Conservation (phyloP, 1,140 invertebrate genomes). For the Hetaerina americana region DNA sequence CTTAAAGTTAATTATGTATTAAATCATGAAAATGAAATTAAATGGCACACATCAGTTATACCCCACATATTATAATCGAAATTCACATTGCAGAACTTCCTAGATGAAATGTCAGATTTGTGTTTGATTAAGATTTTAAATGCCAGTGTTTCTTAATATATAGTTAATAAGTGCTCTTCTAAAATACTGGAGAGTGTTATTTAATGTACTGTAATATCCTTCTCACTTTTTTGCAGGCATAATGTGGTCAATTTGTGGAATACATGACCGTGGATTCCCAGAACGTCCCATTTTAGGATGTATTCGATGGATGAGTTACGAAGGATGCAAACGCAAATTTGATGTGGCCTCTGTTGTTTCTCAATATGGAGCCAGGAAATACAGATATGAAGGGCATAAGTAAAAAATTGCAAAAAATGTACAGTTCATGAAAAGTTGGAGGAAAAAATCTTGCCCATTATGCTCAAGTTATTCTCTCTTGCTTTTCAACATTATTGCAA, state of each 20-base stretch:
- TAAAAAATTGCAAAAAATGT: no score
- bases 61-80: neutral
- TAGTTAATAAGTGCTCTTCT: neutral
- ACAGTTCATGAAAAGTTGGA: no score
- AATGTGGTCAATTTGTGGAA: slow-evolving; percentile 87
- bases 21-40: no score
- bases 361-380: slow-evolving; percentile 45
- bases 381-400: slow-evolving; percentile 23
- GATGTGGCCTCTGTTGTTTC: slow-evolving; percentile 59
- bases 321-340: slow-evolving; percentile 79
- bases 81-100: neutral
- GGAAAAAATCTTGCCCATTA: no score
- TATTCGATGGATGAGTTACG: slow-evolving; percentile 85
- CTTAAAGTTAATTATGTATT: no score
- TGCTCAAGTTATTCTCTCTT: no score
- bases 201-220: neutral
- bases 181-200: neutral
- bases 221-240: slow-evolving; percentile 42
- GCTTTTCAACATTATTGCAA: no score
- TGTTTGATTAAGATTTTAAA: neutral
- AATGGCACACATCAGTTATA: neutral
- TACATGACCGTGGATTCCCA: slow-evolving; percentile 84
- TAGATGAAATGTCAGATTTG: neutral
- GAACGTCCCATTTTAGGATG: slow-evolving; percentile 80
- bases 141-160: neutral